Percentiles rank a stretch among this genome's conserved stretches.
Evolutionary conservation across 2,797 vertebrate genomes (phyloP).

Genomic region (Hyperoplus lanceolatus): DNA sequence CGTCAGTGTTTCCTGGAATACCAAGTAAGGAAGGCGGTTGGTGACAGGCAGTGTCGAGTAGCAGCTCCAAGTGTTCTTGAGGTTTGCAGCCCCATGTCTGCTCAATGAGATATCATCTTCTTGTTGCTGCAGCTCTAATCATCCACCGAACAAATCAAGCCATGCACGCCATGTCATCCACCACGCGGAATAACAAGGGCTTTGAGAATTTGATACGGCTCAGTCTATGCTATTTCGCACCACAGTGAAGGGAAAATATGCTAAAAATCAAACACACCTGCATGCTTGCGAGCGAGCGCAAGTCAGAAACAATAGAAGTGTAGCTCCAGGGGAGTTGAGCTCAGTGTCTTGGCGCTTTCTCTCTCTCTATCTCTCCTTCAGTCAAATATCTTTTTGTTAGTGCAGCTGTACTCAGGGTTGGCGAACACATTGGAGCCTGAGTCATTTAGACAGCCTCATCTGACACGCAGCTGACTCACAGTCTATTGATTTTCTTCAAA

Average conservation of each 20-base stretch:
- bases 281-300: constrained; percentile 49
- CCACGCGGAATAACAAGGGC: constrained; percentile 35
- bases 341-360: constrained; percentile 52
- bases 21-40: constrained; percentile 37
- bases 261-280: constrained; percentile 65
- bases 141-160: constrained; percentile 57
- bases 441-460: constrained; percentile 73
- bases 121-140: constrained; percentile 55
- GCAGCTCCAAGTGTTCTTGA: constrained; percentile 39
- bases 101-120: constrained; percentile 49
- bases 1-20: constrained; percentile 71
- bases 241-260: constrained; percentile 33
- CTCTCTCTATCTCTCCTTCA: constrained; percentile 41
- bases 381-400: constrained; percentile 71
- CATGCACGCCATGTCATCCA: constrained; percentile 28
- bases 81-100: constrained; percentile 39
- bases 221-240: constrained; percentile 43
- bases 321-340: constrained; percentile 68
- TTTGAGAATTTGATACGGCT: constrained; percentile 44
- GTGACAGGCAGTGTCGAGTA: constrained; percentile 47
- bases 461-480: constrained; percentile 72
- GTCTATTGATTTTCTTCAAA: constrained; percentile 69
- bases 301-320: constrained; percentile 63
- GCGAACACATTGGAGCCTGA: constrained; percentile 72
- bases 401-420: constrained; percentile 70